A percentile compares a stretch with the other conserved stretches of the same genome.
phyloP scores from a whole-genome alignment of 1,140 invertebrate species.

The Arctopsyche grandis region DNA sequence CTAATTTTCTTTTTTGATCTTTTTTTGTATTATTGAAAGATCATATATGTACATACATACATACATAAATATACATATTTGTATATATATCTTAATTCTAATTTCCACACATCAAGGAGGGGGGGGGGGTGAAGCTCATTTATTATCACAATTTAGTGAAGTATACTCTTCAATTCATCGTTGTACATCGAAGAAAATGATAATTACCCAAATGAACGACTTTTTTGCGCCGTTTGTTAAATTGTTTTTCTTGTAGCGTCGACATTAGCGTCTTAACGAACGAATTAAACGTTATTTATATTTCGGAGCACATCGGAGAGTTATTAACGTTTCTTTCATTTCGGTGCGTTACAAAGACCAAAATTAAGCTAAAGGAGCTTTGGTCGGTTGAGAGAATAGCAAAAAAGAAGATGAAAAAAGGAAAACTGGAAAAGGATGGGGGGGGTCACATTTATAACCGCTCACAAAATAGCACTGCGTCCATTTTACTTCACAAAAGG shows the following conservation, averaged over 20 bases:
- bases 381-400: neutral
- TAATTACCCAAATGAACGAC: slow-evolving; percentile 1
- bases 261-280: slow-evolving; percentile 22
- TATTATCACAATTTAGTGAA: too few relatives aligned
- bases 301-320: neutral
- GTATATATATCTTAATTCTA: too few relatives aligned
- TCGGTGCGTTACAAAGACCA: neutral
- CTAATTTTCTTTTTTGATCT: too few relatives aligned
- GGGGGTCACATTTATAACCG: neutral
- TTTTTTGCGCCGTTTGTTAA: neutral
- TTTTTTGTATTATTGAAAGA: too few relatives aligned
- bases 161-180: neutral
- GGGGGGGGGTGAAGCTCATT: too few relatives aligned
- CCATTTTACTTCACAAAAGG: slow-evolving; percentile 3
- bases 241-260: slow-evolving; percentile 15
- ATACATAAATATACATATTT: too few relatives aligned
- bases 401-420: neutral
- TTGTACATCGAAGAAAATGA: neutral
- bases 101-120: too few relatives aligned
- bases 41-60: too few relatives aligned
- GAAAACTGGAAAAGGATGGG: neutral
- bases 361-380: neutral
- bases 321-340: slow-evolving; percentile 18
- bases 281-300: slow-evolving; percentile 25
- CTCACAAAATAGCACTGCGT: neutral